Evolutionary conservation across 35 echinoderm and acorn worm species (phyloP), one percentile per base, ranked within the genome.

Genomic region (Chiridota heheva): DNA sequence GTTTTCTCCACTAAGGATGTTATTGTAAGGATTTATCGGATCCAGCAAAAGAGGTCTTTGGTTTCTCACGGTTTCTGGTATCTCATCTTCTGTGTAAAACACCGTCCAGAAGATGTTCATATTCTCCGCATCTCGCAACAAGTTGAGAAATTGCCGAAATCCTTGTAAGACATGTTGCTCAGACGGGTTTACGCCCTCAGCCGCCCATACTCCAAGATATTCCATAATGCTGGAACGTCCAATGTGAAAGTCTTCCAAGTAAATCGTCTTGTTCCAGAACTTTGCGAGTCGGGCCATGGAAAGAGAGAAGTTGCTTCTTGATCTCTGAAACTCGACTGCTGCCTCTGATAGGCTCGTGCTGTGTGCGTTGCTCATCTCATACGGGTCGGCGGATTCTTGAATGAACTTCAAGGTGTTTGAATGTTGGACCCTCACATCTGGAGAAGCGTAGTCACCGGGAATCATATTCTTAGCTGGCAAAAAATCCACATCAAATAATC

Each of bases 141-240:
- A n/a, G n/a, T n/a, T n/a, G 13, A 78, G 75, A 38, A 78, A 78
- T 60, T 38, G 18, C 6, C 53, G 55, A 62, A 78, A 78, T 7
- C 55, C 75, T n/a, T 42, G 15, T 1, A 78, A 37, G 3, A 78
- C 15, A 62, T 78, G 51, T 42, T 60, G 51, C 12, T 57, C 46
- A 7, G 29, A 46, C 15, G 20, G 27, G 27, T 78, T 57, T 38
- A 33, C 48, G 24, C 62, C 75, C 53, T 78, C 75, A 12, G 75
- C 75, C 2, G 75, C 75, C 29, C 55, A 40, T 4, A 24, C 75
- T 33, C 53, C 75, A 36, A 78, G 51, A 20, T 62, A 78, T 37
- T 78, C 75, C 75, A 78, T 78, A 38, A 78, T 60, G 17, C 51
- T 43, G 4, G 75, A 78, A 27, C 75, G 75, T 10, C 75, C 75